A percentile compares a stretch with the other conserved stretches of the same genome.
Evolutionary conservation across 1,140 invertebrate genomes (phyloP).

Genomic region (Zaprionus gabonicus): DNA sequence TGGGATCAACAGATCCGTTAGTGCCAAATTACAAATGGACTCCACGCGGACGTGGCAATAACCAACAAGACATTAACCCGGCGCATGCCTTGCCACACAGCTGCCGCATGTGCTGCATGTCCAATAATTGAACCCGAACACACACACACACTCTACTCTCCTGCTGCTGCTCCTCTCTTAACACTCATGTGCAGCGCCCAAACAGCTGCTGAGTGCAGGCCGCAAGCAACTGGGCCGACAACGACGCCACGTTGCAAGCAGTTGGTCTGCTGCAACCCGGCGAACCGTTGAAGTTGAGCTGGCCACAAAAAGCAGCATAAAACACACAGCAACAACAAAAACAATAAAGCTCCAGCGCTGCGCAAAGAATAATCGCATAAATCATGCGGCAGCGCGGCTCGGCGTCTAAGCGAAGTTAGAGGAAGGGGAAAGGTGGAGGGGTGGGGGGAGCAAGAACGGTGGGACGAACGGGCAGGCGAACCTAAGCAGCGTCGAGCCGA

Average conservation of each 20-base stretch:
- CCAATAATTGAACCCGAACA: constrained; percentile 63
- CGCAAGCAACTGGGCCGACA: constrained; percentile 31
- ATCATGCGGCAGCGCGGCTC: constrained; percentile 62
- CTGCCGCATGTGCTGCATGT: constrained; percentile 61
- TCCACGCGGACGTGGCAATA: constrained; percentile 67
- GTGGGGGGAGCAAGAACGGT: constrained; percentile 19
- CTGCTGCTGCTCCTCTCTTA: neutral
- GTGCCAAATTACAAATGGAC: constrained; percentile 80
- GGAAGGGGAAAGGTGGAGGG: constrained; percentile 12
- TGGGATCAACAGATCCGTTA: constrained; percentile 80
- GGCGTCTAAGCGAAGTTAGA: constrained; percentile 71
- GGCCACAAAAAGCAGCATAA: constrained; percentile 4
- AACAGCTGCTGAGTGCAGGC: constrained; percentile 52
- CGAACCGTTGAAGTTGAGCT: neutral
- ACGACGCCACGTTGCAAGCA: neutral
- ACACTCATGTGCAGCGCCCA: constrained; percentile 37
- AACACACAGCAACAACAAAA: constrained; percentile 68
- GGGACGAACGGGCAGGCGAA: constrained; percentile 8
- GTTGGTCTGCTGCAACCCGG: neutral
- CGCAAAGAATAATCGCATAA: constrained; percentile 82
- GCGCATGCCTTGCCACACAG: constrained; percentile 65
- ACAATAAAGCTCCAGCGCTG: constrained; percentile 79
- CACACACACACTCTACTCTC: neutral
- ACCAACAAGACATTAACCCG: constrained; percentile 82
- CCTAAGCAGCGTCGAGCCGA: constrained; percentile 8